Evolutionary conservation across 2,888 invertebrate species (phyloP), one percentile per base, ranked within the genome.

Genomic region (Eremobia ochroleuca): DNA sequence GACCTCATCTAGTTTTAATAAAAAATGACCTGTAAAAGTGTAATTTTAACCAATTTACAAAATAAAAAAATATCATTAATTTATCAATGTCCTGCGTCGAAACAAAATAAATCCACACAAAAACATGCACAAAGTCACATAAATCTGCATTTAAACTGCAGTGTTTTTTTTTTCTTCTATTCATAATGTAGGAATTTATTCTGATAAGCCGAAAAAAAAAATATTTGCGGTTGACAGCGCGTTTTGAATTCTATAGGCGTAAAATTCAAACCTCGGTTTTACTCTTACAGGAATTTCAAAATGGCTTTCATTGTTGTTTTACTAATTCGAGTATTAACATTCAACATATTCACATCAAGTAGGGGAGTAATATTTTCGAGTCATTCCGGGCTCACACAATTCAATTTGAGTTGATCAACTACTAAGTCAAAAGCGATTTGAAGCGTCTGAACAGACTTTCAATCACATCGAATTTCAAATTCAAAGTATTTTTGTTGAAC

Each of bases 101-200:
- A 64, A 37, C n/a, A 64, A 64, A 64, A n/a, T n/a, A 40, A 64
- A 64, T n/a, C 31, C 31, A 31, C 31, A 64, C 37, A 40, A 37
- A 65, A 31, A 46, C 4, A 25, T 25, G 18, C 2, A 64, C 25
- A 43, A 43, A 43, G 43, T 3, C 4, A 43, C 15, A 65, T 43
- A 65, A 28, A 43, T 40, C 11, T 28, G 11, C 43, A 66, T 66
- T 66, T 31, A 21, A 46, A 25, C 13, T 66, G 6, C 2, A 11
- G 21, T 21, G 11, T 31, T 66, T 31, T 65, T n/a, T n/a, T 40
- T 13, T 46, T 13, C 21, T 18, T 64, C 37, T 37, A 37, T 64
- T 15, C 8, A 2, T 37, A 37, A 15, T n/a, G 4, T n/a, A 6
- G 37, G 15, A 37, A 37, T 37, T 8, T n/a, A 13, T 68, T n/a